Base-by-base conservation (phyloP, 2,797 vertebrate genomes). In the Coracias cyanogaster region DNA sequence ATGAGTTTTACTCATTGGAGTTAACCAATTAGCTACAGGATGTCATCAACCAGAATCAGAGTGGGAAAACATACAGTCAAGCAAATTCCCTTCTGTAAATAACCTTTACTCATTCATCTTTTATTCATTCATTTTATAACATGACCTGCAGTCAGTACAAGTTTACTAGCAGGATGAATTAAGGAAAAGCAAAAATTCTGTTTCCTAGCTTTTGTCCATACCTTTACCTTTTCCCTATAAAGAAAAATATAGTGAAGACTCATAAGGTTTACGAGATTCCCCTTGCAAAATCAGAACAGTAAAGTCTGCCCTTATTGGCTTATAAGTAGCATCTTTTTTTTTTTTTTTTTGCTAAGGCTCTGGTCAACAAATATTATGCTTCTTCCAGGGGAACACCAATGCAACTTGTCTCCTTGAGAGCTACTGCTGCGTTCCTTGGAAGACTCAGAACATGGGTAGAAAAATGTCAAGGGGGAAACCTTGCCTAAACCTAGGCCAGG, bases 381-480 rank as follows among this genome's bases (percentile, higher is more conserved):
- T 96, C 80, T 95, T 93, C 71, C 51, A 94, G 91, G 57, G 66
- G 61, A 96, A 58, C 74, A 92, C 57, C 61, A 81, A 35, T 33
- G 43, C 62, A 93, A 39, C 66, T 46, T 49, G 52, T 93, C 89
- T 94, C 57, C 66, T 52, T 52, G 33, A 73, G 69, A 90, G 52
- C 87, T 92, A 81, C 70, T 92, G 78, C 85, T 95, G 69, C n/a
- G 15, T 41, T 94, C 84, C 83, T 90, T 96, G 79, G 91, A 95
- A 97, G 74, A 94, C 73, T 85, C 54, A 89, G 58, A 95, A 94
- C 37, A 73, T 4, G 41, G 71, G 60, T 24, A 94, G 91, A 92
- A 97, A 96, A 97, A 95, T 93, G 83, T 96, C 95, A 96, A 90
- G 83, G 88, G 73, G 77, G 70, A 96, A 90, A 87, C 60, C 35